These are phyloP conservation scores for Coelopa pilipes DNA, from an alignment of 2,888 invertebrate species.

Conservation along the genomic window DNA sequence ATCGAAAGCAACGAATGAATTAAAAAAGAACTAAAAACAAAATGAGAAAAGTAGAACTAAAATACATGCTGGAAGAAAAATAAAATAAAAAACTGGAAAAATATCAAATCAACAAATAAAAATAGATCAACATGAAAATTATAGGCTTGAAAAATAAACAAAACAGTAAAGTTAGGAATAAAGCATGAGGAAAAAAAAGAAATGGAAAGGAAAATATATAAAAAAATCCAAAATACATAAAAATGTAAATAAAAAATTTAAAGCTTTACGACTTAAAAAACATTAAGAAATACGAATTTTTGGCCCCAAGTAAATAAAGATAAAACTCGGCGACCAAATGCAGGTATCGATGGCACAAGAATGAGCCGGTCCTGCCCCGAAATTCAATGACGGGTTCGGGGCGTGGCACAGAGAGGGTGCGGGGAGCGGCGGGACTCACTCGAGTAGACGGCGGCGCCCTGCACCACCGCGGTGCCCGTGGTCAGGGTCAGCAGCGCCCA, in stretches of 20 bases:
- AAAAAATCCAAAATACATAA: background rate
- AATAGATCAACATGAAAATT: background rate
- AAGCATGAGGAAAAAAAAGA: constrained; percentile 9
- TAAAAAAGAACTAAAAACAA: no score
- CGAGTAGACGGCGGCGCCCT: constrained; percentile 63
- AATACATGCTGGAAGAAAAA: background rate
- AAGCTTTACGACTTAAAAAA: background rate
- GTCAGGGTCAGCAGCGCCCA: constrained; percentile 55
- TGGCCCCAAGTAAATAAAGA: no score
- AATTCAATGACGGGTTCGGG: background rate
- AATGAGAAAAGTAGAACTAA: background rate
- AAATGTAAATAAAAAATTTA: background rate
- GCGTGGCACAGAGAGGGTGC: no score
- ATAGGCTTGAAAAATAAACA: background rate
- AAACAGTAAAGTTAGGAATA: background rate
- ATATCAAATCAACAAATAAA: background rate
- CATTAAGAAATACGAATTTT: background rate
- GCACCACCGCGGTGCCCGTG: constrained; percentile 51
- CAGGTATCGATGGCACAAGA: no score
- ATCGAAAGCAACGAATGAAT: background rate
- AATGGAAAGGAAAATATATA: background rate
- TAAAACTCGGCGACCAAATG: no score
- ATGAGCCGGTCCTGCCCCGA: no score
- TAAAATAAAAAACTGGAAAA: no score
- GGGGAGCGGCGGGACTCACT: constrained; percentile 54